Evolutionary conservation across 1,140 invertebrate species (phyloP), one percentile per base, ranked within the genome.

Genomic region (Nephila pilipes): DNA sequence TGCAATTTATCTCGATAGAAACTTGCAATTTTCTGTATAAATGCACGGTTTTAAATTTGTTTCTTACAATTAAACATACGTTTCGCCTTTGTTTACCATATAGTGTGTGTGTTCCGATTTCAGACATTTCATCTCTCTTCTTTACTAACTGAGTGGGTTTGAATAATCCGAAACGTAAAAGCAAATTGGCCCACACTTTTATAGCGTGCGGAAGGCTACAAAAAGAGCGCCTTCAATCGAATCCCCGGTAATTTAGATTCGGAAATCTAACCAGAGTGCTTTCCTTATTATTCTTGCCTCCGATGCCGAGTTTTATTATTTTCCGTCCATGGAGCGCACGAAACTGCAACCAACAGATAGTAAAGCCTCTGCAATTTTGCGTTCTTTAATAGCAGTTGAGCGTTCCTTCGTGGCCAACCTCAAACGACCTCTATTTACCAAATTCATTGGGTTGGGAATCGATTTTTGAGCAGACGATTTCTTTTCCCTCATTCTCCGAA

Each of bases 361-460:
- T 16, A 32, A 75, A 75, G 12, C 65, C 18, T 75, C 25, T 75
- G 65, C 25, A 75, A 75, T 75, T 75, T 18, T 32, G 29, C 65
- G 65, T 75, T 29, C 65, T 75, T 29, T 75, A 75, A 75, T 75
- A 75, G 65, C 65, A 32, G 65, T 75, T 65, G 38, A 46, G 4
- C 38, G 38, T 46, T 58, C 57, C 57, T 58, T 18, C 16, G 12
- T 22, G 57, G 57, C 65, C 25, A 75, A 75, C n/a, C 65, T 8
- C 14, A 69, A 79, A 54, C 54, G 46, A 63, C 87, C 25, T 79
- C 46, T 89, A 79, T 60, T 91, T 91, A 91, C 90, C 46, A 80
- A 91, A 91, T 85, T 91, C 90, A 85, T 91, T 85, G 58, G 60
- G 20, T 25, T 32, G 38, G 55, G n/a, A 91, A 91, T 91, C 90